Evolutionary conservation across 2,797 vertebrate species (phyloP).

Genomic region (Sebastes trivittatus): DNA sequence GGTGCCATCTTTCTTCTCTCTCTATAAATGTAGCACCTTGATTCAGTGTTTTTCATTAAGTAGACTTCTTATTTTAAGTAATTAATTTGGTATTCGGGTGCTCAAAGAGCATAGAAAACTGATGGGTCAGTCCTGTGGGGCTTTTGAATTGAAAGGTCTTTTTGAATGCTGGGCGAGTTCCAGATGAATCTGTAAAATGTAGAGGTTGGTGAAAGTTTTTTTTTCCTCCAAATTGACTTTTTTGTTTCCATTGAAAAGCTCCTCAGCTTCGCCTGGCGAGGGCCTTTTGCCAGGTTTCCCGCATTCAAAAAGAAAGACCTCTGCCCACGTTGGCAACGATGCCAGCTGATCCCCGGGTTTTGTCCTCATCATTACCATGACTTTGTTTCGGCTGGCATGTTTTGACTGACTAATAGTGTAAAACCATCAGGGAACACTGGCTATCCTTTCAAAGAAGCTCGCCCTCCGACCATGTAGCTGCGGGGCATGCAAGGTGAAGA

Average conservation of each 20-base stretch:
- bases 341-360: not conserved
- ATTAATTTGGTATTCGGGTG: constrained; percentile 40
- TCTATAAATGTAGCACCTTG: constrained; percentile 5
- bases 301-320: not conserved
- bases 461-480: constrained; percentile 46
- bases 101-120: constrained; percentile 27
- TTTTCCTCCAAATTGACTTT: not conserved
- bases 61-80: constrained; percentile 33
- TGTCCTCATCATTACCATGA: constrained; percentile 32
- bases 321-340: not conserved
- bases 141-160: constrained; percentile 3
- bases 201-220: not conserved
- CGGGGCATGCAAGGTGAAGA: constrained; percentile 66
- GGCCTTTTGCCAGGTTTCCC: not conserved
- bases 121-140: not conserved
- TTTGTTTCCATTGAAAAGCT: not conserved
- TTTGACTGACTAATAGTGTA: constrained; percentile 30
- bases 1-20: not conserved
- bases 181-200: constrained; percentile 13
- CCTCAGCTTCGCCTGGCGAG: not conserved
- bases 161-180: not conserved
- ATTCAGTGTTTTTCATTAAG: constrained; percentile 23
- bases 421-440: constrained; percentile 33
- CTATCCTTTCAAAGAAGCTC: constrained; percentile 39
- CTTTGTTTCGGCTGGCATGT: constrained; percentile 42